Conservation (phyloP, 1,140 invertebrate species). For the Lanistes nyassanus region DNA sequence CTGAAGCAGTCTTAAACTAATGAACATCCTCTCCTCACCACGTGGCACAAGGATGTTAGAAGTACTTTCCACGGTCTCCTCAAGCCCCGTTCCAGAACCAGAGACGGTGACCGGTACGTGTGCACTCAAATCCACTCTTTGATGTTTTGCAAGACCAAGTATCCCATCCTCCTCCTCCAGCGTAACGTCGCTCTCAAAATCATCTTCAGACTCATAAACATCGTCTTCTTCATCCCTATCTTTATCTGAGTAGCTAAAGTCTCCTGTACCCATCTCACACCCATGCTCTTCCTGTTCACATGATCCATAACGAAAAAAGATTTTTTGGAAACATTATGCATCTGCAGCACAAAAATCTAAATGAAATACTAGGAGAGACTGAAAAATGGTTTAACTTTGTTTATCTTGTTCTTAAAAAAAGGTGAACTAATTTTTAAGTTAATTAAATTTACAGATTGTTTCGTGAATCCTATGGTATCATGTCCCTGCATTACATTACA, state of each 20-base stretch:
- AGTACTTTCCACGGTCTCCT: neutral
- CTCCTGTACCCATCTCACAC: neutral
- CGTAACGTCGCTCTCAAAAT: conserved; percentile 23
- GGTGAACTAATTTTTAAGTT: too few relatives aligned
- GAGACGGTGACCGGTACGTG: neutral
- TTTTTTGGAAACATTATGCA: neutral
- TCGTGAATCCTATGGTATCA: too few relatives aligned
- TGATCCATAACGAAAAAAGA: neutral
- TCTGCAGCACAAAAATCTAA: too few relatives aligned
- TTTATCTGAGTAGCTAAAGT: conserved; percentile 14
- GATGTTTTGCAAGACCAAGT: neutral
- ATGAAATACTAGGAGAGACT: too few relatives aligned
- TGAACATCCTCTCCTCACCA: neutral
- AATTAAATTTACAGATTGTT: too few relatives aligned
- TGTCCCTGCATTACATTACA: too few relatives aligned
- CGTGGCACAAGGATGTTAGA: conserved; percentile 9
- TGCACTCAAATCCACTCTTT: neutral
- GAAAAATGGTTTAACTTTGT: too few relatives aligned
- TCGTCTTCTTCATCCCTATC: conserved; percentile 12
- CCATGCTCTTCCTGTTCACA: neutral
- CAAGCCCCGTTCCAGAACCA: neutral
- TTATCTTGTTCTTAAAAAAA: too few relatives aligned
- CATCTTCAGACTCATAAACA: conserved; percentile 7
- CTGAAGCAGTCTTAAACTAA: too few relatives aligned
- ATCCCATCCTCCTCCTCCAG: conserved; percentile 7